Conservation (phyloP, 2,888 invertebrate species). For the Phorcus lineatus region DNA sequence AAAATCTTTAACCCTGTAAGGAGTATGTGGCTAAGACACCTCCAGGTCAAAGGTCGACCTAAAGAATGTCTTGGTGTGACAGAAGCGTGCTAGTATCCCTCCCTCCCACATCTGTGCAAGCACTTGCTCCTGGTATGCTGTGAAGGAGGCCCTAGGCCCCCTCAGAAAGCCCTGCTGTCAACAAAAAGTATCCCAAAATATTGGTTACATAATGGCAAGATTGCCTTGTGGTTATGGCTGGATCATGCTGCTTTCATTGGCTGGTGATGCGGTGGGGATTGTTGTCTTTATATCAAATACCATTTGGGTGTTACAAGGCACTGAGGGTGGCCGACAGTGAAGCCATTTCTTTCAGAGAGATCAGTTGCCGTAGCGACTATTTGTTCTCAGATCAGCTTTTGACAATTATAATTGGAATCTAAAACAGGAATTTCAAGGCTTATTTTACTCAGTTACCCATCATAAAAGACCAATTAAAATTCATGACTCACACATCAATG, state of each 20-base stretch:
- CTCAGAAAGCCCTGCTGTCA: background rate
- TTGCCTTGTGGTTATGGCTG: constrained; percentile 16
- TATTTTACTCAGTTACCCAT: background rate
- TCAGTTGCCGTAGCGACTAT: background rate
- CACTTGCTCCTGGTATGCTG: background rate
- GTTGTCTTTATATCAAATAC: constrained; percentile 21
- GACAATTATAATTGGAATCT: constrained; percentile 3
- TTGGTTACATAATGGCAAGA: constrained; percentile 14
- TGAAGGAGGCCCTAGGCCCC: background rate
- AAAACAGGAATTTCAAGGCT: constrained; percentile 6
- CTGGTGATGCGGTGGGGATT: background rate
- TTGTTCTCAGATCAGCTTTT: background rate
- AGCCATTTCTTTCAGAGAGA: background rate
- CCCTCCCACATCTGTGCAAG: constrained; percentile 10
- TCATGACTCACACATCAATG: background rate
- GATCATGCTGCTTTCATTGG: constrained; percentile 10
- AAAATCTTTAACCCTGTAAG: no score
- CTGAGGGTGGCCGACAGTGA: background rate
- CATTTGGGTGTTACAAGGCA: background rate
- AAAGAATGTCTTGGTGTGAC: constrained; percentile 4
- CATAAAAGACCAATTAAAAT: constrained; percentile 6
- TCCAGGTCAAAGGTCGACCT: background rate
- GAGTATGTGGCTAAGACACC: no score
- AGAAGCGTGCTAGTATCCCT: constrained; percentile 3
- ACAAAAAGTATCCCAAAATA: constrained; percentile 20